phyloP scores from a whole-genome alignment of 2,888 invertebrate genomes.

The Cyaniris semiargus region DNA sequence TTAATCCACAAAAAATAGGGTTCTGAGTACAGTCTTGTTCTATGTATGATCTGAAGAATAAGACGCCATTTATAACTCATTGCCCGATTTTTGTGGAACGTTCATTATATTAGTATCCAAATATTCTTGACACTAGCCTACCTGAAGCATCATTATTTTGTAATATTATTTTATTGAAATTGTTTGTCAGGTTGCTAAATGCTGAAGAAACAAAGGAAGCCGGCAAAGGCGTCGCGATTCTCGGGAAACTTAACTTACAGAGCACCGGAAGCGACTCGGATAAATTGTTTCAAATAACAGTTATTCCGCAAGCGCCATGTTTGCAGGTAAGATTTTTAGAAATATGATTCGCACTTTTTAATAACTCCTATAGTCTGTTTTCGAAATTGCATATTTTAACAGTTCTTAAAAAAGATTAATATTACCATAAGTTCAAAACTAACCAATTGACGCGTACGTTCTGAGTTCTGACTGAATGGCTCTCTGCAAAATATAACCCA shows the following conservation, averaged over 20 bases:
- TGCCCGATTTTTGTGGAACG: too few species aligned
- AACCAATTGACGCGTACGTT: too few species aligned
- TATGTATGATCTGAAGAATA: background rate
- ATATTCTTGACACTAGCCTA: background rate
- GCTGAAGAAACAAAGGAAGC: conserved; percentile 62
- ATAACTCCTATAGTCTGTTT: background rate
- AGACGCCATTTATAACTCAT: too few species aligned
- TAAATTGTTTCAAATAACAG: conserved; percentile 85
- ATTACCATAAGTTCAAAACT: too few species aligned
- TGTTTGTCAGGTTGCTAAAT: conserved; percentile 56
- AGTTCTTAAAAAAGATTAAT: too few species aligned
- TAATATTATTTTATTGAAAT: background rate
- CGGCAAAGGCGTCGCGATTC: conserved; percentile 68
- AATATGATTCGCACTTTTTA: background rate
- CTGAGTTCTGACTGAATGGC: too few species aligned
- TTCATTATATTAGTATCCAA: too few species aligned
- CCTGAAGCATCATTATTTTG: background rate
- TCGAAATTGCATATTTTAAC: background rate
- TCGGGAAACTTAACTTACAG: conserved; percentile 82
- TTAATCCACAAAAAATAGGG: too few species aligned
- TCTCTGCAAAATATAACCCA: too few species aligned
- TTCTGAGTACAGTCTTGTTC: too few species aligned
- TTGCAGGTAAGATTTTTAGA: conserved; percentile 82
- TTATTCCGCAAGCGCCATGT: conserved; percentile 90
- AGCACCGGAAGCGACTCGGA: conserved; percentile 80